phyloP scores from a whole-genome alignment of 2,888 invertebrate species.

The Melieria omissa region DNA sequence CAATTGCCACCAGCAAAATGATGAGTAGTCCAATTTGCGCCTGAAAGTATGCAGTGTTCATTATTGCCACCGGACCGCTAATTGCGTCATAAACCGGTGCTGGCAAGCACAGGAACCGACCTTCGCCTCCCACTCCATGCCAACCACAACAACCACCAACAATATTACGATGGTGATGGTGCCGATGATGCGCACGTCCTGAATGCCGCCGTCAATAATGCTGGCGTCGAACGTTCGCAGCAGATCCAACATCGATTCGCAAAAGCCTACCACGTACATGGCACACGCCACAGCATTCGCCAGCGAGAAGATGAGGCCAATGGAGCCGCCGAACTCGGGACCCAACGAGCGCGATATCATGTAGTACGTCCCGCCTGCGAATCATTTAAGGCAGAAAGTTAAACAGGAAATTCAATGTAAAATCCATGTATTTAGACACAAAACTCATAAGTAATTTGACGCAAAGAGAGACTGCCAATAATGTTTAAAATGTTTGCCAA shows the following conservation, averaged over 20 bases:
- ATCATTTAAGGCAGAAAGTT: no score
- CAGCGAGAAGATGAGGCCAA: constrained; percentile 94
- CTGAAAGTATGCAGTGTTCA: constrained; percentile 63
- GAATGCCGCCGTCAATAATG: constrained; percentile 75
- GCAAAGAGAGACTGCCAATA: no score
- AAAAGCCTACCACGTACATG: constrained; percentile 99
- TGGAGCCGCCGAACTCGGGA: constrained; percentile 96
- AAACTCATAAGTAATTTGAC: no score
- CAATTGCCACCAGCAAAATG: constrained; percentile 85
- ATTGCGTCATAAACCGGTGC: no score
- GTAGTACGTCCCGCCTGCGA: constrained; percentile 93
- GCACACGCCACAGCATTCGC: constrained; percentile 97
- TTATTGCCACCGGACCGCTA: no score
- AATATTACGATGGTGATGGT: constrained; percentile 84
- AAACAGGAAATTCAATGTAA: no score
- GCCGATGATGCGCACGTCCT: constrained; percentile 86
- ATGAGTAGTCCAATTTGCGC: constrained; percentile 88
- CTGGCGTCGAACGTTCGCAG: constrained; percentile 70
- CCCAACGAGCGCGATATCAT: constrained; percentile 97
- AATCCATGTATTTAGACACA: no score
- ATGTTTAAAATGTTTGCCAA: not conserved
- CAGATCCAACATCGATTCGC: constrained; percentile 85
- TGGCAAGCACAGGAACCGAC: constrained; percentile 61
- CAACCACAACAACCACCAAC: constrained; percentile 89
- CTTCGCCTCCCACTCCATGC: constrained; percentile 98